phyloP scores from a whole-genome alignment of 2,113 vertebrate species.

The Gadus chalcogrammus region DNA sequence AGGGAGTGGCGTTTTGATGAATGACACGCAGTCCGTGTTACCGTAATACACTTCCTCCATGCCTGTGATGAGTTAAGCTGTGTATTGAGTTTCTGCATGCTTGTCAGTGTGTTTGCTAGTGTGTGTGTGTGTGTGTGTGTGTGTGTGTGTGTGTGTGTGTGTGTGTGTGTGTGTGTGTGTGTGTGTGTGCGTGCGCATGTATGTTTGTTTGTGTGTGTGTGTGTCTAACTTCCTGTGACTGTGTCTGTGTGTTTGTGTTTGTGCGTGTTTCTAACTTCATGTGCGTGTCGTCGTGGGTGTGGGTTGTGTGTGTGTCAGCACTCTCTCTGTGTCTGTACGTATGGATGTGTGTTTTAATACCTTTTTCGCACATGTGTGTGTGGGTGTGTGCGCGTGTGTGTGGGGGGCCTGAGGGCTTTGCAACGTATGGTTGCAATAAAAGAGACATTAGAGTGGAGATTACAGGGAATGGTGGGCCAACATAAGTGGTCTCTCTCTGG shows the following conservation, averaged over 20 bases:
- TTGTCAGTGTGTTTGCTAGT: neutral
- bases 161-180: neutral
- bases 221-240: neutral
- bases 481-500: constrained; percentile 45
- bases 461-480: constrained; percentile 55
- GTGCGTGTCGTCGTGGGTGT: neutral
- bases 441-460: constrained; percentile 68
- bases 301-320: constrained; percentile 16
- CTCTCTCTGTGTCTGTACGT: neutral
- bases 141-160: constrained; percentile 11
- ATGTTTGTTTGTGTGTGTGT: neutral
- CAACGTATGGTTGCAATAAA: constrained; percentile 68
- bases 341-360: constrained; percentile 15
- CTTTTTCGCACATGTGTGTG: constrained; percentile 6
- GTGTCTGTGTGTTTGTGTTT: neutral
- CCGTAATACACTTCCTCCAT: constrained; percentile 29
- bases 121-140: neutral
- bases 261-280: constrained; percentile 17
- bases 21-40: constrained; percentile 39
- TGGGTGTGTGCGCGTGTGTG: constrained; percentile 23
- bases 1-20: constrained; percentile 51
- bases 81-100: neutral
- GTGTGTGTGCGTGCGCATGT: constrained; percentile 9
- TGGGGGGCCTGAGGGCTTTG: constrained; percentile 53
- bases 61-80: constrained; percentile 17